phyloP scores from a whole-genome alignment of 2,888 invertebrate species.

The Smittia aterrima region DNA sequence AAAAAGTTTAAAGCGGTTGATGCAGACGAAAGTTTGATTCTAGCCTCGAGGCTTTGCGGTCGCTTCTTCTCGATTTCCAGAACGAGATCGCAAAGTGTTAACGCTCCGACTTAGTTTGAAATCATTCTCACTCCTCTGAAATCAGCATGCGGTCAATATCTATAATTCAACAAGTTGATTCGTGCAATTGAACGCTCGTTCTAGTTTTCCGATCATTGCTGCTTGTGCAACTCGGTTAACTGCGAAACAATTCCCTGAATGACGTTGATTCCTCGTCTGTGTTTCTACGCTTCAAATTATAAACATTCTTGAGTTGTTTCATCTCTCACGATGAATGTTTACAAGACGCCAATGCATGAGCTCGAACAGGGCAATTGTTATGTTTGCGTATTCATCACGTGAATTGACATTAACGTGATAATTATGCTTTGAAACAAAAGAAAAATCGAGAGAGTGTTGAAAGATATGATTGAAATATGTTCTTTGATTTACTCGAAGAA shows the following conservation, averaged over 20 bases:
- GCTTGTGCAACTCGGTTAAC: neutral
- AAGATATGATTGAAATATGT: neutral
- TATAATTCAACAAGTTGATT: neutral
- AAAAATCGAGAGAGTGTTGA: neutral
- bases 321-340: neutral
- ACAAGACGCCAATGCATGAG: too few species aligned
- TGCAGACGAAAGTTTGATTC: neutral
- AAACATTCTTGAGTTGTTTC: conserved; percentile 18
- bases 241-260: neutral
- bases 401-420: conserved; percentile 18
- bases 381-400: conserved; percentile 20
- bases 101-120: neutral
- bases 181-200: neutral
- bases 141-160: neutral
- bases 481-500: too few species aligned
- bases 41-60: neutral
- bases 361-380: conserved; percentile 1
- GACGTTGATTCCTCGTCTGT: neutral
- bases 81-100: neutral
- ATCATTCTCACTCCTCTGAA: neutral
- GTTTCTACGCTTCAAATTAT: neutral
- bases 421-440: conserved; percentile 13
- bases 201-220: neutral
- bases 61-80: neutral
- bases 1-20: neutral